These are phyloP conservation scores for Drosophila parthenogenetica DNA, from an alignment of 2,888 invertebrate genomes.

Conservation along the genomic window DNA sequence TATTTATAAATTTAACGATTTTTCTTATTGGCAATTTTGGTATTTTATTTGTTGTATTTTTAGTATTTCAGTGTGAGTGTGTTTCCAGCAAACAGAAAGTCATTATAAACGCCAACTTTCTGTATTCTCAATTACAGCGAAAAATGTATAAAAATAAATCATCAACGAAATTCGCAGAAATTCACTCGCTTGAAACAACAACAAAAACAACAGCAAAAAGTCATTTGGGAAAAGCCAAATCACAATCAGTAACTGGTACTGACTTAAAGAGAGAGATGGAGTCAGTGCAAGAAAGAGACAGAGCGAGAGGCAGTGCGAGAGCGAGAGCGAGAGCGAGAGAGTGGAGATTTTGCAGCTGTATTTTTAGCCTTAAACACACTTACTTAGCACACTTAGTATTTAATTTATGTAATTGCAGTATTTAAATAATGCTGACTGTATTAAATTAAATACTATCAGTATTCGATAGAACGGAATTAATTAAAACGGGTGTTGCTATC, in stretches of 20 bases:
- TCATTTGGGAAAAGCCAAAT: slow-evolving; percentile 46
- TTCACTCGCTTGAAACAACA: slow-evolving; percentile 20
- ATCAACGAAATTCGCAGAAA: slow-evolving; percentile 50
- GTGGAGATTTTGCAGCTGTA: background rate
- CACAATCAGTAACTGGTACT: slow-evolving; percentile 22
- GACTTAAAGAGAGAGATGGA: slow-evolving; percentile 4
- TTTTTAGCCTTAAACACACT: background rate
- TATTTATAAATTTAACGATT: slow-evolving; percentile 17
- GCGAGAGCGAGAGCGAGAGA: background rate
- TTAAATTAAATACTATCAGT: background rate
- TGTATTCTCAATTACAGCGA: slow-evolving; percentile 39
- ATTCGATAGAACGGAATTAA: background rate
- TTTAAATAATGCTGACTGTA: background rate
- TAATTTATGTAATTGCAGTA: background rate
- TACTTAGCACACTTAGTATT: background rate
- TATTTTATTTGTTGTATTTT: slow-evolving; percentile 8
- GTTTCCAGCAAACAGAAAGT: slow-evolving; percentile 42
- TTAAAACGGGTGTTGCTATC: background rate
- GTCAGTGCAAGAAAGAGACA: background rate
- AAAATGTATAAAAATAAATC: slow-evolving; percentile 55
- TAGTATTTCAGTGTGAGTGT: slow-evolving; percentile 3
- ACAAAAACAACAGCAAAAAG: slow-evolving; percentile 15
- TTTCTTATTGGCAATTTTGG: background rate
- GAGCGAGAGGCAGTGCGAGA: background rate
- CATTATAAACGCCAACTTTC: slow-evolving; percentile 50